These are phyloP conservation scores for Heliconius himera DNA, from an alignment of 1,140 invertebrate species.

Conservation along the genomic window DNA sequence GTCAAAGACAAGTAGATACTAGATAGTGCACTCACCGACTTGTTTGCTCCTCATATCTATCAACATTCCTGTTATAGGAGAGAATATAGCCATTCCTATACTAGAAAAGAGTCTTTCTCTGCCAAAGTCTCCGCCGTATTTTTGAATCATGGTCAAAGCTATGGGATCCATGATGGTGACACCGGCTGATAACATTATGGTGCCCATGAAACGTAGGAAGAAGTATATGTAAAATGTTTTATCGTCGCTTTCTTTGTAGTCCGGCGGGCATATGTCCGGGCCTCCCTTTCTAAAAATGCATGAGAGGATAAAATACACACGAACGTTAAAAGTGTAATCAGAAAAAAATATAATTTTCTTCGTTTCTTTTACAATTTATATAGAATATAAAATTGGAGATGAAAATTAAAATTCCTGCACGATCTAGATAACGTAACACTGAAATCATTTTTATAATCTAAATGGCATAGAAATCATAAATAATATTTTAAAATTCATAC, in stretches of 20 bases:
- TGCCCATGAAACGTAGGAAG: constrained; percentile 87
- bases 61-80: constrained; percentile 89
- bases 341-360: too few relatives aligned
- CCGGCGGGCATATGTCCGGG: constrained; percentile 87
- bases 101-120: constrained; percentile 90
- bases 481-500: too few relatives aligned
- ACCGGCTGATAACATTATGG: constrained; percentile 87
- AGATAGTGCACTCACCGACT: constrained; percentile 52
- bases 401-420: too few relatives aligned
- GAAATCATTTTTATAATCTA: too few relatives aligned
- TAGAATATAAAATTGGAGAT: too few relatives aligned
- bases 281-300: constrained; percentile 82
- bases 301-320: background rate
- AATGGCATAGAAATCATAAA: too few relatives aligned
- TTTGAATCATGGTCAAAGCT: constrained; percentile 89
- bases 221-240: constrained; percentile 92
- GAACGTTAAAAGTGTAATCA: too few relatives aligned
- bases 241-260: constrained; percentile 87
- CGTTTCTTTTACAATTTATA: too few relatives aligned
- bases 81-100: constrained; percentile 90
- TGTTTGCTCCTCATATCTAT: constrained; percentile 86
- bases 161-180: constrained; percentile 93
- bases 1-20: constrained; percentile 44
- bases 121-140: constrained; percentile 90
- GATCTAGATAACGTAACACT: too few relatives aligned